Evolutionary conservation across 2,888 invertebrate species (phyloP), one percentile per base, ranked within the genome.

Genomic region (Rhagium mordax): DNA sequence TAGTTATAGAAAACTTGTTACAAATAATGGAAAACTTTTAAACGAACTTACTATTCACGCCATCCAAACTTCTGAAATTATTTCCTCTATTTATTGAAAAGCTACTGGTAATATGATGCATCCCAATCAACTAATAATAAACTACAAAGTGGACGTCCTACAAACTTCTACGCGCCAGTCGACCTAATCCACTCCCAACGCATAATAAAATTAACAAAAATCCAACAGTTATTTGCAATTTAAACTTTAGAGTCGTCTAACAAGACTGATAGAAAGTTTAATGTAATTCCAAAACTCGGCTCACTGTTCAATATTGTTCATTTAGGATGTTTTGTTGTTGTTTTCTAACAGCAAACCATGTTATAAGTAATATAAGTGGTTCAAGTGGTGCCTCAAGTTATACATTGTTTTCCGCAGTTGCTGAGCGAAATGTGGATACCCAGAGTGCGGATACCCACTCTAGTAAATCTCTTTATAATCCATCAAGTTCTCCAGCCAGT

Each of bases 371-470:
- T 33, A 13, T 29, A 33, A 59, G 59, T 59, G 33, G 59, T 29
- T 29, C 27, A 8, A 29, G 59, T 33, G 59, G 51, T 29, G 18
- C 33, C 59, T 29, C 33, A 18, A 29, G 59, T 59, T 59, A 59
- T 59, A 59, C 33, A 59, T 59, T 59, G 59, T 59, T 59, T 59
- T 59, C 59, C 33, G 59, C 59, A 16, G 29, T 59, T 59, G 29
- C 33, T 59, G 59, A 59, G 29, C 59, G 59, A 59, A 59, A 59
- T 27, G 27, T 15, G 59, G n/a, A 59, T 33, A 59, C 16, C 59
- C 24, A 16, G 59, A 29, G 16, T 29, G 33, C 16, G 51, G 33
- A 59, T 27, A 29, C 8, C 33, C 59, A 33, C 29, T 16, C 27
- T 27, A 59, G 27, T 16, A 16, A 33, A 59, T 59, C 59, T 59